Percentiles rank a stretch among this genome's conserved stretches.
Evolutionary conservation across 2,888 invertebrate genomes (phyloP).

Genomic region (Phyto melanocephala): DNA sequence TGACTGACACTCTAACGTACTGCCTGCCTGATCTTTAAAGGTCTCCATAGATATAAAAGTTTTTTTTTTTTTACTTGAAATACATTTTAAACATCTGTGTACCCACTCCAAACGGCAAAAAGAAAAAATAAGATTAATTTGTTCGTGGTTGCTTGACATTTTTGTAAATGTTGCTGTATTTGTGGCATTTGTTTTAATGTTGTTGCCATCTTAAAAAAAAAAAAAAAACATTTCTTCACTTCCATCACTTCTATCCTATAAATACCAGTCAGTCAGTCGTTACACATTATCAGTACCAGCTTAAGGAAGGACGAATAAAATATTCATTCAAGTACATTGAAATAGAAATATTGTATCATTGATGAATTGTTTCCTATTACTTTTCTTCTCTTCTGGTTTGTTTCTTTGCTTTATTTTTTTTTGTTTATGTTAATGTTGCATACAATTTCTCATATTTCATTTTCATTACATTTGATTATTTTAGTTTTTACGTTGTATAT

Average conservation of each 20-base stretch:
- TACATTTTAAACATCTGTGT: not conserved
- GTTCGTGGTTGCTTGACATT: slow-evolving; percentile 17
- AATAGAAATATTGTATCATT: not conserved
- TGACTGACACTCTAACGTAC: not conserved
- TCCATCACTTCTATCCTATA: not conserved
- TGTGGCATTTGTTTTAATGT: not conserved
- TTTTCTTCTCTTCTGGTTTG: slow-evolving; percentile 4
- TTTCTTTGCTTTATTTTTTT: not conserved
- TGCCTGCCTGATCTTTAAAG: not conserved
- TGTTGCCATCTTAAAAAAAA: no score
- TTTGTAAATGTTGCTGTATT: slow-evolving; percentile 16
- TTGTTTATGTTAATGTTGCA: no score
- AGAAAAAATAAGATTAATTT: slow-evolving; percentile 28
- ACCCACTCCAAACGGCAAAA: not conserved
- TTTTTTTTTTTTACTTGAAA: no score
- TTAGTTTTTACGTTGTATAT: not conserved
- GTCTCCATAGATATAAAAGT: not conserved
- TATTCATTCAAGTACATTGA: not conserved
- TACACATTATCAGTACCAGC: slow-evolving; percentile 17
- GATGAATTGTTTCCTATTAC: slow-evolving; percentile 34
- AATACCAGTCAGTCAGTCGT: slow-evolving; percentile 34
- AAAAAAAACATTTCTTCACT: not conserved
- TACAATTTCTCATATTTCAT: slow-evolving; percentile 29
- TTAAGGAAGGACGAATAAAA: not conserved
- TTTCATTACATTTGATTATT: not conserved